Conservation (phyloP, 2,888 invertebrate genomes). For the Strigamia maritima region DNA sequence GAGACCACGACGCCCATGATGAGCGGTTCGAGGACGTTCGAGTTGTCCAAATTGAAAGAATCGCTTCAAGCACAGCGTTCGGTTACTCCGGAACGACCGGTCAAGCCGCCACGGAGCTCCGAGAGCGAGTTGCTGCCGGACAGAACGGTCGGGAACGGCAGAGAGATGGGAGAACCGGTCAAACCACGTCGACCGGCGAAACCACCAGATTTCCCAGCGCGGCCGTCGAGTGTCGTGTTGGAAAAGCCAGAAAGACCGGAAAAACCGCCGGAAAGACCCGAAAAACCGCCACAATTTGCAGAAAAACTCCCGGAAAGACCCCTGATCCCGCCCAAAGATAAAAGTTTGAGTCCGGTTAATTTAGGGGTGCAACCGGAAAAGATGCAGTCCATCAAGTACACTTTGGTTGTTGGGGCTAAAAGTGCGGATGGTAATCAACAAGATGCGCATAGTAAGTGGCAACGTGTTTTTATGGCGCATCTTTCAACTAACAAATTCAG, state of each 20-base stretch:
- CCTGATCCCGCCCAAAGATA: neutral
- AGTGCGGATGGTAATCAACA: neutral
- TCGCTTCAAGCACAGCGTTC: neutral
- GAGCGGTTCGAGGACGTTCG: neutral
- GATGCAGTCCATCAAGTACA: conserved; percentile 2
- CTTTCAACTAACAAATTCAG: neutral
- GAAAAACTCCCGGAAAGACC: neutral
- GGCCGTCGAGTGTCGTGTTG: neutral
- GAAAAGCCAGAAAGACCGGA: neutral
- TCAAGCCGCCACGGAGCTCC: neutral
- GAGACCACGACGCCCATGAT: neutral
- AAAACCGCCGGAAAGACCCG: neutral
- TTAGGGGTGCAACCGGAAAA: neutral
- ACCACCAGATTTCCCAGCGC: neutral
- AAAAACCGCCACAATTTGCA: neutral
- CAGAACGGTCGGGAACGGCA: neutral
- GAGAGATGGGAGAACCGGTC: neutral
- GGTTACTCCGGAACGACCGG: neutral
- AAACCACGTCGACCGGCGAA: neutral
- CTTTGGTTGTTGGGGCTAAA: neutral
- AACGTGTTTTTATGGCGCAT: neutral
- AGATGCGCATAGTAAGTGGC: neutral
- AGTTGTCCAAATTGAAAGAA: neutral
- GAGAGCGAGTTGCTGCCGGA: neutral
- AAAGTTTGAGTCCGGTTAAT: neutral